Evolutionary conservation across 2,797 vertebrate genomes (phyloP).

Genomic region (Microhierax caerulescens): DNA sequence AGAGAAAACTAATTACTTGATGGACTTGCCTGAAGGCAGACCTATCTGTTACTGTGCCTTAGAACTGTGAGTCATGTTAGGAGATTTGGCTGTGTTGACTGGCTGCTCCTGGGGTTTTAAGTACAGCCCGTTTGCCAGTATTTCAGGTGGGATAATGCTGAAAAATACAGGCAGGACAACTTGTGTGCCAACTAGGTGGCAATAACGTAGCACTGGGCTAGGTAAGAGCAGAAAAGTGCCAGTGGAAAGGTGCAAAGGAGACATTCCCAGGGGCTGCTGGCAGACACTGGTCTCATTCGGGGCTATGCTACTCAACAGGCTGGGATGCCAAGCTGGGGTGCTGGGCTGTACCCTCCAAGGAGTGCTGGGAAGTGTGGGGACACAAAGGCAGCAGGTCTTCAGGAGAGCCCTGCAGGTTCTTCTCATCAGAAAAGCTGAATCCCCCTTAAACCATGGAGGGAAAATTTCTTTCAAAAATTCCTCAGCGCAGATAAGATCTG

Average conservation of each 20-base stretch:
- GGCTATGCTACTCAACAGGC: neutral
- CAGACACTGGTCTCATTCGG: neutral
- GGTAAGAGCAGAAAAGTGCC: neutral
- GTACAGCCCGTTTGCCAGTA: neutral
- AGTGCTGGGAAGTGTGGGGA: neutral
- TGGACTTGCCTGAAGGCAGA: neutral
- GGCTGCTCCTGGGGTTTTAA: neutral
- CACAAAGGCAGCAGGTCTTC: neutral
- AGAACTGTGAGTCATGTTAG: neutral
- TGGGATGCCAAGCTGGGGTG: neutral
- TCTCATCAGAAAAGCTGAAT: neutral
- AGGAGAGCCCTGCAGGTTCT: neutral
- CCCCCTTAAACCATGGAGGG: neutral
- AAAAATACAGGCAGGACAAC: neutral
- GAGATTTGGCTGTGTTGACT: neutral
- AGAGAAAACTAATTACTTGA: neutral
- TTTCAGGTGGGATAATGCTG: neutral
- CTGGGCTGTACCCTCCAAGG: neutral
- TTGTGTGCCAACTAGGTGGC: neutral
- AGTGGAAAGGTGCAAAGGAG: neutral
- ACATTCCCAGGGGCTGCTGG: neutral
- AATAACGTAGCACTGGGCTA: neutral
- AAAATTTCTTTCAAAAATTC: slow-evolving; percentile 16
- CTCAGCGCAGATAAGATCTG: slow-evolving; percentile 4
- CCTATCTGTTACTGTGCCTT: neutral